Evolutionary conservation across 2,888 invertebrate species (phyloP), one percentile per base, ranked within the genome.

Genomic region (Gymnosoma rotundatum): DNA sequence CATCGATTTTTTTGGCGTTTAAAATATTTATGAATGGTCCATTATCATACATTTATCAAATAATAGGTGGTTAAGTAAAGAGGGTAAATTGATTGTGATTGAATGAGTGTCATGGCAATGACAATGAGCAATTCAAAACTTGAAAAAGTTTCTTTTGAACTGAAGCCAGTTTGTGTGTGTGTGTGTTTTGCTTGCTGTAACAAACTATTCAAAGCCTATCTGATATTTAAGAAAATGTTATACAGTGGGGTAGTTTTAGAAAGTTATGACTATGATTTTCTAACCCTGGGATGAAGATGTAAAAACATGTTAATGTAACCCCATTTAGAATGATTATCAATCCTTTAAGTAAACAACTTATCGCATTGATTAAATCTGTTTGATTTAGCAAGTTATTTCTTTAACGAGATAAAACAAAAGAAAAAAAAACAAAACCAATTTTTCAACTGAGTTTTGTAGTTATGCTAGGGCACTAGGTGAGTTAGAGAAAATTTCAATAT

Each of bases 131-230:
- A 25, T 60, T 74, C 74, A 32, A 80, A 72, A 69, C 21, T 42
- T 45, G 61, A 56, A 58, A 74, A 58, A 67, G 60, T 36, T 61
- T 73, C 56, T 18, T 60, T 45, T 63, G 6, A 20, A 14, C 36
- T 32, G 3, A 76, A 76, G 50, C 61, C 16, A 18, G 12, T 45
- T 25, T n/a, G 2, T 60, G 18, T 48, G 16, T 32, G 32, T 12
- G 5, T 18, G 50, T 58, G 52, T 64, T 38, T 52, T 63, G 25
- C 45, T n/a, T 54, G 20, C 21, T 10, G 36, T 12, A 20, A 63
- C n/a, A 63, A 78, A 83, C 63, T 78, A 69, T 69, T 66, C 63
- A 74, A 78, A 83, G 72, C 69, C 67, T 73, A 78, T 73, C 64
- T 70, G 69, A 52, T 21, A 54, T 16, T 48, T 45, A 58, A 38